phyloP scores from a whole-genome alignment of 2,113 vertebrate genomes.

The human (Homo sapiens) region GRCh38 chr2:205993001-205993500 shows the following conservation, averaged over 20 bases:
- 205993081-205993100: no score
- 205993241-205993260: neutral
- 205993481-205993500: neutral
- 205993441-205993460: neutral
- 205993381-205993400: neutral
- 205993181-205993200: neutral
- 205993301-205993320: neutral
- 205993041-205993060: no score
- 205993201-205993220: neutral
- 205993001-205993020: no score
- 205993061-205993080: no score
- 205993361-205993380: neutral
- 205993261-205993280: neutral
- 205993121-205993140: no score
- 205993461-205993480: neutral
- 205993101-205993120: no score
- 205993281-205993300: neutral
- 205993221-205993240: neutral
- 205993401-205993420: slow-evolving; percentile 30
- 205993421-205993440: neutral
- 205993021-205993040: no score
- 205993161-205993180: neutral
- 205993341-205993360: neutral
- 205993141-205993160: neutral
- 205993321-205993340: neutral